A percentile compares a stretch with the other conserved stretches of the same genome.
These are phyloP conservation scores for Sesamia inferens DNA, from an alignment of 2,888 invertebrate genomes.

Conservation along the genomic window DNA sequence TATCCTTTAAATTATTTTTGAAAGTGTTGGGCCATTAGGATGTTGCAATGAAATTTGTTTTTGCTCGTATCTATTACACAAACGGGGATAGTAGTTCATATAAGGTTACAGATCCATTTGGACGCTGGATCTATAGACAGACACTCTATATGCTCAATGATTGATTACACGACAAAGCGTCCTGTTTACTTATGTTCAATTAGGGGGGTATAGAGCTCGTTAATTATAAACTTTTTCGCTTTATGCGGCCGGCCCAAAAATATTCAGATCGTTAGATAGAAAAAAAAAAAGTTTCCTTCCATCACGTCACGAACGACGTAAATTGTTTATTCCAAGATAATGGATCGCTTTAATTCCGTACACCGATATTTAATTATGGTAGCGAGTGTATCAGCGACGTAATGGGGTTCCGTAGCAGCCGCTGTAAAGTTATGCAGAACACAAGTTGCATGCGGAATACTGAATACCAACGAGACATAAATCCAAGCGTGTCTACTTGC, in stretches of 20 bases:
- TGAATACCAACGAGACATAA: slow-evolving; percentile 71
- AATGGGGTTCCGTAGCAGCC: slow-evolving; percentile 41
- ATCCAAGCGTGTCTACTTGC: slow-evolving; percentile 74
- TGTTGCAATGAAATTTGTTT: slow-evolving; percentile 9
- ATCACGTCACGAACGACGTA: slow-evolving; percentile 52
- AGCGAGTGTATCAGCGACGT: slow-evolving; percentile 46
- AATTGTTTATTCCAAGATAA: slow-evolving; percentile 63
- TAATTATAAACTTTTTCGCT: slow-evolving; percentile 72
- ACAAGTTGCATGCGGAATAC: slow-evolving; percentile 65
- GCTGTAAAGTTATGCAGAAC: slow-evolving; percentile 59
- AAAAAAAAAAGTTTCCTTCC: slow-evolving; percentile 58
- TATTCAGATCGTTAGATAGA: slow-evolving; percentile 58
- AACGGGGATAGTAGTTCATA: slow-evolving; percentile 16
- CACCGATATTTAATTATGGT: slow-evolving; percentile 60
- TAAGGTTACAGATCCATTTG: slow-evolving; percentile 42
- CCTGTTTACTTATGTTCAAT: slow-evolving; percentile 65
- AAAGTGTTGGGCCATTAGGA: not conserved
- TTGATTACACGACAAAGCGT: slow-evolving; percentile 61
- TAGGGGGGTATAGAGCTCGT: slow-evolving; percentile 64
- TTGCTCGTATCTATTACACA: slow-evolving; percentile 17
- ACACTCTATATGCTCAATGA: slow-evolving; percentile 47
- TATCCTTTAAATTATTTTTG: not conserved
- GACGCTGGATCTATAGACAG: slow-evolving; percentile 31
- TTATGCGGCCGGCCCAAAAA: slow-evolving; percentile 61
- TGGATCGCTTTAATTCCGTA: slow-evolving; percentile 59